Percentiles rank a stretch among this genome's conserved stretches.
Conservation (phyloP, 2,113 vertebrate genomes). For the Genyomyrus donnyi region DNA sequence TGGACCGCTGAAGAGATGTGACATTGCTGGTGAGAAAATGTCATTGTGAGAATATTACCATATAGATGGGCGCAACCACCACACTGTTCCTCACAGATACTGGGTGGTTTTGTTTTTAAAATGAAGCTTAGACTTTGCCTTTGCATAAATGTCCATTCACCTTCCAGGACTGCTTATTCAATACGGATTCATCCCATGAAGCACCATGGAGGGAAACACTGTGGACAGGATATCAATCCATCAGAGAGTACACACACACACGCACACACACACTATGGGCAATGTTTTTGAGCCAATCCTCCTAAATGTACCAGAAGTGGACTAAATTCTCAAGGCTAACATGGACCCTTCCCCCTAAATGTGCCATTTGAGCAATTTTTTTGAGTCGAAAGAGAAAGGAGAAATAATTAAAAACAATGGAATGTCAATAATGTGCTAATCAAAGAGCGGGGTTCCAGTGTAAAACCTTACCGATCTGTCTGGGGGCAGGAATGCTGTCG, state of each 20-base stretch:
- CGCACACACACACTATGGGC: neutral
- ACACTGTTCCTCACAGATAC: neutral
- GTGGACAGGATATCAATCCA: neutral
- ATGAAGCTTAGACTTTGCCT: neutral
- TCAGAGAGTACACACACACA: neutral
- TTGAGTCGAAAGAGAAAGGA: neutral
- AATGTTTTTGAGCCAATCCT: neutral
- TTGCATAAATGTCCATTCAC: neutral
- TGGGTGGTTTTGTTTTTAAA: neutral
- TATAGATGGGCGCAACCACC: neutral
- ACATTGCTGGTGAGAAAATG: neutral
- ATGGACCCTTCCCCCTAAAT: neutral
- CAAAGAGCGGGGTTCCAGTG: neutral
- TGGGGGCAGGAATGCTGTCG: neutral
- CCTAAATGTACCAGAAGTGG: neutral
- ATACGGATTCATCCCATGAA: neutral
- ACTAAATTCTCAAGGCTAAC: neutral
- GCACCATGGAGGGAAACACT: neutral
- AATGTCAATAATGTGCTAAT: neutral
- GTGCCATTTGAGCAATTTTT: neutral
- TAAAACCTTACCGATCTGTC: neutral
- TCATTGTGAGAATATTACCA: neutral
- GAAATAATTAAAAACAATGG: neutral
- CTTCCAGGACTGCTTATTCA: neutral
- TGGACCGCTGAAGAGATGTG: neutral